Conservation (phyloP, 1,140 invertebrate genomes). For the Homalodisca vitripennis region DNA sequence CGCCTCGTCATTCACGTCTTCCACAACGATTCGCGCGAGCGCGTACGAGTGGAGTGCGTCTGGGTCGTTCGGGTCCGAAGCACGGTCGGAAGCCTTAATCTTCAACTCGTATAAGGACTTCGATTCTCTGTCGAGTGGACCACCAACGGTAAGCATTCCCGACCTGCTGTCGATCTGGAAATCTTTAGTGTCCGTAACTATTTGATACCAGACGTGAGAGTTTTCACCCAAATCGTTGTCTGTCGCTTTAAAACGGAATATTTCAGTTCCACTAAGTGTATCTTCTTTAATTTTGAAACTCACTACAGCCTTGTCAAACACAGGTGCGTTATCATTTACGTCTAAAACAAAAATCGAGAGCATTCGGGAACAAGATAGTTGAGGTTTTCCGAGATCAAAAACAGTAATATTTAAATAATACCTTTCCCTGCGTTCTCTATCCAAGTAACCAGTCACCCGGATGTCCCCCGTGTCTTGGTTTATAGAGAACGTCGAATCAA, state of each 20-base stretch:
- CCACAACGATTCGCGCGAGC: conserved; percentile 71
- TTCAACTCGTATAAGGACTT: conserved; percentile 78
- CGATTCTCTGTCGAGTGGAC: conserved; percentile 77
- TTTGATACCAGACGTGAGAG: conserved; percentile 71
- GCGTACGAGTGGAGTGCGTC: conserved; percentile 67
- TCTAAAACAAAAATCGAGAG: conserved; percentile 76
- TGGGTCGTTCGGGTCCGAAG: conserved; percentile 54
- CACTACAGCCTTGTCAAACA: conserved; percentile 78
- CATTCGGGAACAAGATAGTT: conserved; percentile 69
- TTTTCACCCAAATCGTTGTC: conserved; percentile 84
- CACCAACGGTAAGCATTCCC: conserved; percentile 74
- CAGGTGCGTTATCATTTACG: conserved; percentile 83
- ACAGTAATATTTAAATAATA: conserved; percentile 87
- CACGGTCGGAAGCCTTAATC: conserved; percentile 78
- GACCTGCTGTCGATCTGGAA: conserved; percentile 76
- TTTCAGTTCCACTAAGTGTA: conserved; percentile 74
- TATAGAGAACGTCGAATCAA: conserved; percentile 82
- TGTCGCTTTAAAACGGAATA: conserved; percentile 79
- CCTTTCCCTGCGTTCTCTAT: conserved; percentile 76
- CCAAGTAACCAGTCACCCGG: conserved; percentile 80
- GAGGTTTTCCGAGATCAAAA: conserved; percentile 80
- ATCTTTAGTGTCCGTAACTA: conserved; percentile 76
- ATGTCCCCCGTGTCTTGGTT: conserved; percentile 82
- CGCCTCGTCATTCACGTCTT: conserved; percentile 90
- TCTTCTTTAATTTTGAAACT: conserved; percentile 82